Percentiles rank a stretch among this genome's conserved stretches.
Conservation (phyloP, 2,797 vertebrate species). For the Gambelia wislizenii region DNA sequence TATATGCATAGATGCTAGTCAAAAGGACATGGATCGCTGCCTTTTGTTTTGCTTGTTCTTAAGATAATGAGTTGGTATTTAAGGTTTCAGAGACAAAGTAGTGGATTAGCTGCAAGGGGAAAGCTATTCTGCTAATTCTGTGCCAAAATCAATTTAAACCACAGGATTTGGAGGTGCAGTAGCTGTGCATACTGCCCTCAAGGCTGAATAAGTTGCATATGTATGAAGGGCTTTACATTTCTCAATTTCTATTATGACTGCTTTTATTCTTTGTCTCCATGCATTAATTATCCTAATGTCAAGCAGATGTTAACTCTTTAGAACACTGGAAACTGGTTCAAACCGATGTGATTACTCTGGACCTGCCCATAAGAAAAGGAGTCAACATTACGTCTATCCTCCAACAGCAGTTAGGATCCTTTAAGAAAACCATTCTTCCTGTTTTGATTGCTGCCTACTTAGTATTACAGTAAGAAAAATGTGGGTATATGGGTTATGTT, state of each 20-base stretch:
- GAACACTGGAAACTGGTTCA: background rate
- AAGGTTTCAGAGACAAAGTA: conserved; percentile 17
- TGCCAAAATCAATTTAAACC: conserved; percentile 7
- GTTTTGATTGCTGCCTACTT: too few species aligned
- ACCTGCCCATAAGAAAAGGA: too few species aligned
- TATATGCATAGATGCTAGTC: background rate
- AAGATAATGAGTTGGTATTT: conserved; percentile 11
- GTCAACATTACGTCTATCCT: too few species aligned
- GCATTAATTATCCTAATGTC: background rate
- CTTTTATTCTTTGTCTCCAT: background rate
- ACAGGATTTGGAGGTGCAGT: conserved; percentile 5
- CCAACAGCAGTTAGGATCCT: too few species aligned
- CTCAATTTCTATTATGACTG: background rate
- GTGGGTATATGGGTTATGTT: too few species aligned
- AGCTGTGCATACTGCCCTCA: background rate
- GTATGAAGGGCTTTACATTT: conserved; percentile 6
- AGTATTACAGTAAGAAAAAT: too few species aligned
- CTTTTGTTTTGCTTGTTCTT: conserved; percentile 1
- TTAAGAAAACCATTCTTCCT: too few species aligned
- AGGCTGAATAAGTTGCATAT: conserved; percentile 30
- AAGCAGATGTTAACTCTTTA: background rate
- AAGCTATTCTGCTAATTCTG: background rate
- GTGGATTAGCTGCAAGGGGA: background rate
- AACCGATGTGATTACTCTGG: background rate
- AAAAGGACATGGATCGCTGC: background rate